phyloP scores from a whole-genome alignment of 2,797 vertebrate species.

The Phalanger gymnotis region DNA sequence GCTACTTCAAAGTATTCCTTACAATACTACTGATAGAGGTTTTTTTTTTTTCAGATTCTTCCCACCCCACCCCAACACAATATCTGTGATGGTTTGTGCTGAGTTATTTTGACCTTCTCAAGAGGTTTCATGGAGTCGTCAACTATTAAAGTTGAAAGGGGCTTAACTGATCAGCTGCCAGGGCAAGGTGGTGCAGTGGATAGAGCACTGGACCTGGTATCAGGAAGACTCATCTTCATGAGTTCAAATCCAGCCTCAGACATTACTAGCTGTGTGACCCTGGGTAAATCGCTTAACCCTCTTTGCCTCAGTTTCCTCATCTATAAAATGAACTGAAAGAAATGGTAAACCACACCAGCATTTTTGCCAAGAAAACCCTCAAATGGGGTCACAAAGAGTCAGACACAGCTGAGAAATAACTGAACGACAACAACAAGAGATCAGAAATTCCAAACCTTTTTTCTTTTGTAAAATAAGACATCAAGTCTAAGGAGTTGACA shows the following conservation, averaged over 20 bases:
- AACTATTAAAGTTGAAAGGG: neutral
- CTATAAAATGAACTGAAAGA: neutral
- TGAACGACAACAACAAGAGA: neutral
- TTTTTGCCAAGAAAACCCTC: neutral
- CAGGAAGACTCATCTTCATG: neutral
- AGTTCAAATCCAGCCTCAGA: neutral
- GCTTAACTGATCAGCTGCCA: neutral
- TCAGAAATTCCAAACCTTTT: neutral
- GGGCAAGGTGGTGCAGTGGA: neutral
- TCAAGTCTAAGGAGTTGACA: neutral
- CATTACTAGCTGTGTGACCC: neutral
- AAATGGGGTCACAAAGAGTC: neutral
- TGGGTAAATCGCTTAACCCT: neutral
- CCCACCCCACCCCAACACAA: neutral
- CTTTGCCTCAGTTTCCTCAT: neutral
- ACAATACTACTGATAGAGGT: constrained; percentile 18
- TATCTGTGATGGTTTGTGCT: constrained; percentile 1
- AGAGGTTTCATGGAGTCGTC: constrained; percentile 8
- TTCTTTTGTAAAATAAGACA: neutral
- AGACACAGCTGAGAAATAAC: neutral
- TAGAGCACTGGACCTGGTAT: neutral
- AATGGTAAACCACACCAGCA: neutral
- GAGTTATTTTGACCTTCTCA: neutral
- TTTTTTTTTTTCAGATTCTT: constrained; percentile 13
- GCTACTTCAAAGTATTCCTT: constrained; percentile 4